These are phyloP conservation scores for Phytoseiulus persimilis DNA, from an alignment of 2,888 invertebrate species.

Conservation along the genomic window DNA sequence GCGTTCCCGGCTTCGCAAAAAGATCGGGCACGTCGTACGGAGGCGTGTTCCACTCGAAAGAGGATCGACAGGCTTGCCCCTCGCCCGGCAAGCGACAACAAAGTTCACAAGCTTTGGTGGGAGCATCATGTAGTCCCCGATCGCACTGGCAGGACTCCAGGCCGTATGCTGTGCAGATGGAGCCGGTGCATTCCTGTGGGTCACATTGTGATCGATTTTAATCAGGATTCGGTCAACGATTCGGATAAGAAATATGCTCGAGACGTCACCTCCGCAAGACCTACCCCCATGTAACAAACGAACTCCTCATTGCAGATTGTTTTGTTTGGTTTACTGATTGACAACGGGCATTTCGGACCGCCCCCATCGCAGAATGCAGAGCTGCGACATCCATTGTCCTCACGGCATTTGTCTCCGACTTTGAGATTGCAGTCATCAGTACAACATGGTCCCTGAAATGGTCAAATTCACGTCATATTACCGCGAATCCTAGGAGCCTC, in stretches of 20 bases:
- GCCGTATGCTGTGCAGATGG: conserved; percentile 92
- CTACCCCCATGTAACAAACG: conserved; percentile 90
- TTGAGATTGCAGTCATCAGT: conserved; percentile 72
- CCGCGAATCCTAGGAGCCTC: not conserved
- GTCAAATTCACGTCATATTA: not conserved
- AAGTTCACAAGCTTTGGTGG: conserved; percentile 80
- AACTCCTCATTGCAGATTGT: conserved; percentile 94
- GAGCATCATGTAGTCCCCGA: conserved; percentile 66
- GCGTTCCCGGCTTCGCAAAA: conserved; percentile 85
- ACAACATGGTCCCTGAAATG: conserved; percentile 80
- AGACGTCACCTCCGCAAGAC: conserved; percentile 48
- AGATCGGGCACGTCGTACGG: conserved; percentile 86
- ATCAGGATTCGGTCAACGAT: not conserved
- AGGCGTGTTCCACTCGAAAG: conserved; percentile 77
- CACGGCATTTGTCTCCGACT: conserved; percentile 78
- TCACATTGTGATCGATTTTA: conserved; percentile 37
- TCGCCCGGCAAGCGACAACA: conserved; percentile 81
- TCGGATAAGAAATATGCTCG: too few relatives aligned
- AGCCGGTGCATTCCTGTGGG: conserved; percentile 80
- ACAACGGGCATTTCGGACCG: conserved; percentile 80
- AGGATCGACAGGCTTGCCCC: conserved; percentile 71
- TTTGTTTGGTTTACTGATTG: conserved; percentile 82
- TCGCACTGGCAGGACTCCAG: conserved; percentile 90
- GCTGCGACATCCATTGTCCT: conserved; percentile 85
- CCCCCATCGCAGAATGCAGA: conserved; percentile 83